phyloP scores from a whole-genome alignment of 2,113 vertebrate species.

The Poeciliopsis retropinna region DNA sequence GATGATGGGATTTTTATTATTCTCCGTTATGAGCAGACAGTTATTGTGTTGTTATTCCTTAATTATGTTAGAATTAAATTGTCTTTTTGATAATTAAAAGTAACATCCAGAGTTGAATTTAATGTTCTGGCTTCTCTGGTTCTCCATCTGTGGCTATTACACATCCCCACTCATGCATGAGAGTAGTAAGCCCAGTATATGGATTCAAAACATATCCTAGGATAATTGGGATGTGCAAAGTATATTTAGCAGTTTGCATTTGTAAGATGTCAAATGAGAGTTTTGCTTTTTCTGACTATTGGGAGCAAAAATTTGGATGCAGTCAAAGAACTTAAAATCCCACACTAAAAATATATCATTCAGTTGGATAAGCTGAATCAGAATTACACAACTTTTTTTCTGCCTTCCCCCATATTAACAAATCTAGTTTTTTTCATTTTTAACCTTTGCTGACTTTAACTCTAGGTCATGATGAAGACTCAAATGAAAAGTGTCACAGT shows the following conservation, averaged over 20 bases:
- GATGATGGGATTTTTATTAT: slow-evolving; percentile 75
- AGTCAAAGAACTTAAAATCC: background rate
- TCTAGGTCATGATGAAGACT: no score
- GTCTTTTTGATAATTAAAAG: slow-evolving; percentile 66
- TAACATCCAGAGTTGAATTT: slow-evolving; percentile 55
- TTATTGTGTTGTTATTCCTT: slow-evolving; percentile 74
- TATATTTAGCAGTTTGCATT: no score
- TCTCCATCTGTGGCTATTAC: slow-evolving; percentile 39
- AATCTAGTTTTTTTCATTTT: no score
- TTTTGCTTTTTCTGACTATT: background rate
- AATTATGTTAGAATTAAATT: slow-evolving; percentile 71
- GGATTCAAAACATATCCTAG: no score
- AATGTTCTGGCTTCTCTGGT: slow-evolving; percentile 53
- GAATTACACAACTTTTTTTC: no score
- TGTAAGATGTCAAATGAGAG: background rate
- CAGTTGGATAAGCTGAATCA: background rate
- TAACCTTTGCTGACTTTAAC: no score
- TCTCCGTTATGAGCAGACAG: slow-evolving; percentile 71
- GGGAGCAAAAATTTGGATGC: background rate
- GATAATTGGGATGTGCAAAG: no score
- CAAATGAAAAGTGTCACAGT: no score
- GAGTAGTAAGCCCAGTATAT: background rate
- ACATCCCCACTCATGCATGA: slow-evolving; percentile 11
- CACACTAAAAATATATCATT: background rate
- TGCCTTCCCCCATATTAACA: no score